Conservation (phyloP, 1,140 invertebrate genomes). For the Drosophila parabipectinata region DNA sequence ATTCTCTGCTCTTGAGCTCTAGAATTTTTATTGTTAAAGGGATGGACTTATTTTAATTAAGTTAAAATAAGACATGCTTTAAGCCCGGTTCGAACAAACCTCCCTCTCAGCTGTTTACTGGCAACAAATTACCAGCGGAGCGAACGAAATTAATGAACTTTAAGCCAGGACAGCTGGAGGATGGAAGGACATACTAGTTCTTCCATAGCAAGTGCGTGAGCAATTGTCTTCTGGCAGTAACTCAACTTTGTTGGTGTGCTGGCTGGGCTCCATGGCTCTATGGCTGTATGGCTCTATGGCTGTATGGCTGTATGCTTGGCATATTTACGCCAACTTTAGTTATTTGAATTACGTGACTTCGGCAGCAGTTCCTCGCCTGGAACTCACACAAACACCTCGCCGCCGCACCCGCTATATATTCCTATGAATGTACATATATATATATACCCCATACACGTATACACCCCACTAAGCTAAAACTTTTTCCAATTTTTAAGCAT, state of each 20-base stretch:
- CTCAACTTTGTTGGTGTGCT: slow-evolving; percentile 33
- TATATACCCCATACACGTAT: slow-evolving; percentile 11
- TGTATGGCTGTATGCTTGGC: slow-evolving; percentile 60
- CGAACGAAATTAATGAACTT: slow-evolving; percentile 47
- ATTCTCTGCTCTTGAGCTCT: background rate
- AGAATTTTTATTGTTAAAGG: background rate
- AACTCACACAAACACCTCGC: slow-evolving; percentile 40
- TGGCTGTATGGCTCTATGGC: slow-evolving; percentile 2
- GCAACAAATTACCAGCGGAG: slow-evolving; percentile 25
- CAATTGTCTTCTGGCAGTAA: slow-evolving; percentile 64
- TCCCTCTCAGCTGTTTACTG: slow-evolving; percentile 10
- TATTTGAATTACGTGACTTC: slow-evolving; percentile 82
- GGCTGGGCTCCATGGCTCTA: background rate
- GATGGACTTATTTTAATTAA: background rate
- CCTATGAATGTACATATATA: background rate
- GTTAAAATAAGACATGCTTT: background rate
- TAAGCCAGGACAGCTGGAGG: slow-evolving; percentile 33
- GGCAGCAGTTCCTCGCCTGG: slow-evolving; percentile 78
- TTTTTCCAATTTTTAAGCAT: slow-evolving; percentile 63
- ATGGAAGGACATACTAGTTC: background rate
- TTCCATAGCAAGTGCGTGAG: slow-evolving; percentile 41
- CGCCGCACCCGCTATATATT: slow-evolving; percentile 8
- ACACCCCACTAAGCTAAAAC: slow-evolving; percentile 26
- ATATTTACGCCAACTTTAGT: slow-evolving; percentile 82
- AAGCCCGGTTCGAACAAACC: background rate